These are phyloP conservation scores for Cheiracanthium punctorium DNA, from an alignment of 2,888 invertebrate species.

Conservation along the genomic window DNA sequence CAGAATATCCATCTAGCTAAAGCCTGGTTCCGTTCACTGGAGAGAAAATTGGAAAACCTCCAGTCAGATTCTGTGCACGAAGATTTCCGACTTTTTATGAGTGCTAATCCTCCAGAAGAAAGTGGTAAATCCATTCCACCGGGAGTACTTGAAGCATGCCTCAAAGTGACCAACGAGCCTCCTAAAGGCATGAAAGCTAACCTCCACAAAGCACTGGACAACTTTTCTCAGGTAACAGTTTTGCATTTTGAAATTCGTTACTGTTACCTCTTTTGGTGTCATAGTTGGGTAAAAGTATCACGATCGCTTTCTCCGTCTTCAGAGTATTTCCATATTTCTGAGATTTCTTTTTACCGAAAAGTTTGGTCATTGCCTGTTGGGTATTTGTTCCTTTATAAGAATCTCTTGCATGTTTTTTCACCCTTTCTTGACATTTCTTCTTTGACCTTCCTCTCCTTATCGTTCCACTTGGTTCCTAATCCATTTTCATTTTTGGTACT, in stretches of 20 bases:
- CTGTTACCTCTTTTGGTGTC: too few relatives aligned
- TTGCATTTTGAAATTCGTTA: not conserved
- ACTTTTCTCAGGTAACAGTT: slow-evolving; percentile 85
- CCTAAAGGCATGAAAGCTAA: slow-evolving; percentile 98
- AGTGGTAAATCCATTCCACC: slow-evolving; percentile 85
- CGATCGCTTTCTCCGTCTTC: too few relatives aligned
- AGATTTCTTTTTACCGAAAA: too few relatives aligned
- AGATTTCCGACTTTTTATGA: slow-evolving; percentile 91
- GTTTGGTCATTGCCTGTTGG: too few relatives aligned
- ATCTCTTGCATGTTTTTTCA: too few relatives aligned
- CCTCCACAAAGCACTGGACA: slow-evolving; percentile 94
- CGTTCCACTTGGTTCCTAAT: too few relatives aligned
- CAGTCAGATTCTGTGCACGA: slow-evolving; percentile 77
- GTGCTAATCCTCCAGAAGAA: slow-evolving; percentile 93
- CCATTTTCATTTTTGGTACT: too few relatives aligned
- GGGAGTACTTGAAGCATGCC: slow-evolving; percentile 95
- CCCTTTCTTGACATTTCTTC: too few relatives aligned
- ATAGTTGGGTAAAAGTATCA: too few relatives aligned
- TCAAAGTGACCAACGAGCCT: slow-evolving; percentile 98
- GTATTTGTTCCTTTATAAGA: too few relatives aligned
- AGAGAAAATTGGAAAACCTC: slow-evolving; percentile 88
- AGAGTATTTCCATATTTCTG: too few relatives aligned
- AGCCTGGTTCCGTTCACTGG: slow-evolving; percentile 92
- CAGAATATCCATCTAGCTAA: slow-evolving; percentile 97
- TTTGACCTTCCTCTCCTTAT: too few relatives aligned